These are phyloP conservation scores for Cairina moschata DNA, from an alignment of 2,113 vertebrate species.

Conservation along the genomic window DNA sequence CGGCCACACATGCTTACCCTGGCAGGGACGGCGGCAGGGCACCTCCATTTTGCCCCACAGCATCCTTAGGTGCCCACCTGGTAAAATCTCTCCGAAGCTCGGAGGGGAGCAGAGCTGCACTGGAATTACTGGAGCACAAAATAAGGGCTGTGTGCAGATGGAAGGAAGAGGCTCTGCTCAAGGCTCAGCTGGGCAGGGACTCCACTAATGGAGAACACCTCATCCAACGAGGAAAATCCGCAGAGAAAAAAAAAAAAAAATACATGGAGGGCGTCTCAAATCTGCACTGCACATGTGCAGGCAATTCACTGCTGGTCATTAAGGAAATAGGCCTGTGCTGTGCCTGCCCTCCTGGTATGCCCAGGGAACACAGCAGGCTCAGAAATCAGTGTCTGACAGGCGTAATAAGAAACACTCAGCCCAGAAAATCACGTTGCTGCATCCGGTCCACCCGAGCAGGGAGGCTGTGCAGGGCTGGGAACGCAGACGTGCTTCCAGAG, in stretches of 20 bases:
- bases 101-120: not conserved
- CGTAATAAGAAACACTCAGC: not conserved
- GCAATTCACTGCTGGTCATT: conserved; percentile 22
- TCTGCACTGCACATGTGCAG: not conserved
- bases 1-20: not conserved
- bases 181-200: conserved; percentile 43
- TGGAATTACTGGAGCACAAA: conserved; percentile 71
- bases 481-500: not conserved
- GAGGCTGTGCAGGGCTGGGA: not conserved
- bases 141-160: conserved; percentile 44
- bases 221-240: not conserved
- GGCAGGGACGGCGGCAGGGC: not conserved
- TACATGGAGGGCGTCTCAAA: not conserved
- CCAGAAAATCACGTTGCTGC: not conserved
- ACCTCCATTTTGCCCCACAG: not conserved
- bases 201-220: conserved; percentile 18
- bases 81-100: not conserved
- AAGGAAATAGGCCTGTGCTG: not conserved
- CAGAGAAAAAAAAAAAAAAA: not conserved
- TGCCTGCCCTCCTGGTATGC: not conserved
- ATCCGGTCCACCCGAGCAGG: not conserved
- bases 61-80: not conserved
- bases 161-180: not conserved
- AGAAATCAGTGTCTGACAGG: conserved; percentile 14
- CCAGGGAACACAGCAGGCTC: not conserved